Conservation (phyloP, 2,113 vertebrate genomes). For the Rallus limicola region DNA sequence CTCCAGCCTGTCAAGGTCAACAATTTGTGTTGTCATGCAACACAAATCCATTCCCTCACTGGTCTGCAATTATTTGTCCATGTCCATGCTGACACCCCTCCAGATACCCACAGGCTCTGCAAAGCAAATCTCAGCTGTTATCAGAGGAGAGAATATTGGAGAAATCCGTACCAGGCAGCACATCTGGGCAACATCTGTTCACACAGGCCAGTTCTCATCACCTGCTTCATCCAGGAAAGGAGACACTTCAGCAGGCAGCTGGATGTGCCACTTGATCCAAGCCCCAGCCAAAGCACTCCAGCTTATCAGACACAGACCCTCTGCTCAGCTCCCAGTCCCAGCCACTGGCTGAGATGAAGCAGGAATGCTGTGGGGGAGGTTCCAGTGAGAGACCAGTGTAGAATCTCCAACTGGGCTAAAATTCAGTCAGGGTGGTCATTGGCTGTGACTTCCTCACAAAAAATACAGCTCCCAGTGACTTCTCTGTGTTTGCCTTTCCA, state of each 20-base stretch:
- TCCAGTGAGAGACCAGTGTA: constrained; percentile 2
- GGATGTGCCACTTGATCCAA: neutral
- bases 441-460: neutral
- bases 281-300: neutral
- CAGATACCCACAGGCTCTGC: neutral
- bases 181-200: neutral
- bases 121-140: neutral
- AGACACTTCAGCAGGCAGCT: neutral
- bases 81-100: neutral
- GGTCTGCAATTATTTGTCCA: neutral
- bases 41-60: neutral
- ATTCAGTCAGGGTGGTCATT: neutral
- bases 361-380: neutral
- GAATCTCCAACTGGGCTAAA: neutral
- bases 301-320: neutral
- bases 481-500: neutral
- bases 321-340: neutral
- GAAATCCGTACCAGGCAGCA: neutral
- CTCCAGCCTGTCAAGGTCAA: no score
- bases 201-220: neutral
- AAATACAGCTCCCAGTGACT: neutral
- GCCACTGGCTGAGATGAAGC: neutral
- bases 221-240: neutral
- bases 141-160: neutral
- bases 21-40: neutral